Evolutionary conservation across 2,888 invertebrate genomes (phyloP).

Genomic region (Tillus elongatus): DNA sequence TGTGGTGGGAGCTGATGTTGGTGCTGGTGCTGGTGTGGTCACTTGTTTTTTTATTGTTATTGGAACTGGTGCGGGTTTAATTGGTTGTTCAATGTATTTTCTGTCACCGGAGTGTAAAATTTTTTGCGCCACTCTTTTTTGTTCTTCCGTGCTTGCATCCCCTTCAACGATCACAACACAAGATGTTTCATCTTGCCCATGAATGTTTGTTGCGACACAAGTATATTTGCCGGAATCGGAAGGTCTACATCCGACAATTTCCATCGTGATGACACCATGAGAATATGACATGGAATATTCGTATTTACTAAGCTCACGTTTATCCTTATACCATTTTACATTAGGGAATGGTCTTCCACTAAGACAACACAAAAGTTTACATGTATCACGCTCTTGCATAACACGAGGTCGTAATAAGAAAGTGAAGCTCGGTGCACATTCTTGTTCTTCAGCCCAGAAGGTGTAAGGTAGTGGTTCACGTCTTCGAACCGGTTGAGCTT

Average conservation of each 20-base stretch:
- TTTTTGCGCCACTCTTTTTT: constrained; percentile 76
- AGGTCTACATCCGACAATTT: constrained; percentile 89
- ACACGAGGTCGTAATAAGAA: constrained; percentile 97
- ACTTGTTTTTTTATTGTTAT: constrained; percentile 53
- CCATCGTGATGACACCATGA: constrained; percentile 94
- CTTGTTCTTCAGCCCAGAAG: constrained; percentile 87
- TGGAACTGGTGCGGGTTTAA: constrained; percentile 70
- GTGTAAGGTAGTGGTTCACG: constrained; percentile 77
- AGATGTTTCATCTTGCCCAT: constrained; percentile 91
- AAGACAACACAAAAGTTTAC: constrained; percentile 95
- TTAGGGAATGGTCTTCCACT: constrained; percentile 91
- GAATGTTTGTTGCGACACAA: constrained; percentile 86
- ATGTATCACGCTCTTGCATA: constrained; percentile 91
- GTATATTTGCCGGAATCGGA: constrained; percentile 95
- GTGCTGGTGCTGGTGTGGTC: constrained; percentile 44
- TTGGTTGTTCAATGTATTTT: constrained; percentile 75
- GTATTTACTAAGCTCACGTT: constrained; percentile 79
- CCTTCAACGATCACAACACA: constrained; percentile 96
- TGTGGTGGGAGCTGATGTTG: constrained; percentile 28
- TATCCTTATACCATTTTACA: constrained; percentile 89
- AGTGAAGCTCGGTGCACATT: constrained; percentile 91
- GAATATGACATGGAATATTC: constrained; percentile 86
- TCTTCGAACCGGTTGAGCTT: constrained; percentile 61
- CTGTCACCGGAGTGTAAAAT: constrained; percentile 85
- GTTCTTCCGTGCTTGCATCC: constrained; percentile 65